Base-by-base conservation (phyloP, 2,113 vertebrate species). In the Alligator sinensis region DNA sequence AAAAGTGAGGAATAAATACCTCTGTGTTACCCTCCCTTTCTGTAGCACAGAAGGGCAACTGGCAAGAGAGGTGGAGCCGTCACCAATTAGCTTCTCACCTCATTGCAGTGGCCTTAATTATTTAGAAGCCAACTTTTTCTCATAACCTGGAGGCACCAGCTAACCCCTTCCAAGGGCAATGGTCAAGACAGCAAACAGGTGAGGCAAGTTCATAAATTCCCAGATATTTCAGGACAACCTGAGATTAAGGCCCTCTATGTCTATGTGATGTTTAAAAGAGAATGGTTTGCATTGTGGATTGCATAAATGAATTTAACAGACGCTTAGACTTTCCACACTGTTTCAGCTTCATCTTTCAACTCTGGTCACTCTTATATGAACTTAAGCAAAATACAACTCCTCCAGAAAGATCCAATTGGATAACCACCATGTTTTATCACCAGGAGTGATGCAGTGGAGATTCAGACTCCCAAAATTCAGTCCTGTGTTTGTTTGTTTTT, bases 1-100 rank as follows among this genome's bases (percentile, higher is more conserved):
- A 16, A 17, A 66, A 66, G 64, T 18, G 28, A 15, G 28, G 15
- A 68, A 3, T 68, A 17, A 18, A 17, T 68, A n/a, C 64, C 22
- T n/a, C 64, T 66, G 64, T n/a, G 64, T 28, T 8, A 66, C 6
- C 27, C 22, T 82, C 17, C 3, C 0, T 1, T 21, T 28, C 55
- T 80, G 30, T 6, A 84, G 80, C 25, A 12, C 66, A 74, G 27
- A 81, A 84, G 87, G 79, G 11, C 22, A 60, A 47, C 22, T 91
- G 64, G 27, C 84, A 79, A 90, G 86, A 64, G 6, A 84, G 12
- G 4, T 83, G 24, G 27, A 93, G 18, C 12, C 55, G 61, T 57
- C 24, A 60, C 54, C 10, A 86, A 58, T 11, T 61, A 91, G 61
- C 60, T 11, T 86, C 9, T 38, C 63, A 38, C 13, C 84, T 84